phyloP scores from a whole-genome alignment of 2,113 vertebrate genomes.

The Lathamus discolor region DNA sequence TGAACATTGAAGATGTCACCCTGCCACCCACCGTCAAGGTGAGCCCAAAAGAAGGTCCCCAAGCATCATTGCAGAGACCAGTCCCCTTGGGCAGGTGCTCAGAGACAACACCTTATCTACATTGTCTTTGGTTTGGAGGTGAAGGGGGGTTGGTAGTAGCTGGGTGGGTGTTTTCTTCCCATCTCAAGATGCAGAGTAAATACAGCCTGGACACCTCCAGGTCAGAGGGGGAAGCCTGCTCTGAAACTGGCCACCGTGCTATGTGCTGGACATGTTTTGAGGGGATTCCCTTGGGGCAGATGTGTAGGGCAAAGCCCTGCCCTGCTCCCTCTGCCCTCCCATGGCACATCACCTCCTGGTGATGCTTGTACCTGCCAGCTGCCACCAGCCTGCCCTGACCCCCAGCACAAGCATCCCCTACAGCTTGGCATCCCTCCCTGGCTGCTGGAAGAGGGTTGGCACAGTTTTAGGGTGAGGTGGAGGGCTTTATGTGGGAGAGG shows the following conservation, averaged over 20 bases:
- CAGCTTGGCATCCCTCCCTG: background rate
- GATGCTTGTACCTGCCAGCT: background rate
- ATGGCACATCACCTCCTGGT: rapidly evolving
- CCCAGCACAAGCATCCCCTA: background rate
- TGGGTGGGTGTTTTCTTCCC: background rate
- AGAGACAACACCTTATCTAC: background rate
- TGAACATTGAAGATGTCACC: conserved; percentile 19
- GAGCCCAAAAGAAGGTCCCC: background rate
- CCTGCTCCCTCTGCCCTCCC: background rate
- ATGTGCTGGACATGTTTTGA: rapidly evolving
- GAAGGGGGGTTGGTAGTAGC: background rate
- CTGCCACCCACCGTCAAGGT: conserved; percentile 53
- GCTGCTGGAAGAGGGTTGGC: background rate
- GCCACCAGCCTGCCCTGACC: background rate
- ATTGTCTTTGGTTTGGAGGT: rapidly evolving
- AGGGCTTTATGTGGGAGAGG: background rate
- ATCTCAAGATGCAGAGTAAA: background rate
- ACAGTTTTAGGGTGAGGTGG: background rate
- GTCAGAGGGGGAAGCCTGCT: background rate
- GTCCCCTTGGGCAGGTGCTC: background rate
- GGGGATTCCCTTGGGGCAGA: background rate
- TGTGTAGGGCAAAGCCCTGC: background rate
- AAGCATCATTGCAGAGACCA: background rate
- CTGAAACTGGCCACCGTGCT: background rate
- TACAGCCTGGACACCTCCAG: background rate